Evolutionary conservation across 2,888 invertebrate genomes (phyloP).

Genomic region (Drosophila demipolita): DNA sequence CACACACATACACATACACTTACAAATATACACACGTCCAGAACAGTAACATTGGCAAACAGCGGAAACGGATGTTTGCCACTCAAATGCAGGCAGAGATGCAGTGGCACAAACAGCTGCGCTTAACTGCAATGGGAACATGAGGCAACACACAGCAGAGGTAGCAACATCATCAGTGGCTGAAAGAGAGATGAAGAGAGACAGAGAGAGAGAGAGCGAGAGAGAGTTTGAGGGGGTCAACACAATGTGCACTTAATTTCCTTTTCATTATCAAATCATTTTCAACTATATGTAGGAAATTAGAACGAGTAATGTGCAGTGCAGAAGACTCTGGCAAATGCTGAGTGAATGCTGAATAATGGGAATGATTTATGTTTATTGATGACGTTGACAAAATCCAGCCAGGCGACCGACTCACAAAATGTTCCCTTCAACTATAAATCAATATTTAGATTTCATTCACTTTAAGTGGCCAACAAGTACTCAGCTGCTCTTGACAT

Average conservation of each 20-base stretch:
- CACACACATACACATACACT: conserved; percentile 16
- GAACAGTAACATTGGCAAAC: conserved; percentile 49
- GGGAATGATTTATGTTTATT: conserved; percentile 64
- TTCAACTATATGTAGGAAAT: conserved; percentile 62
- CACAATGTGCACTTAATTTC: conserved; percentile 63
- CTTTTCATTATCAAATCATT: conserved; percentile 73
- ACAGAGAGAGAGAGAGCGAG: not conserved
- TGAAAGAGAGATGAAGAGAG: not conserved
- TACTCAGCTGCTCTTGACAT: conserved; percentile 39
- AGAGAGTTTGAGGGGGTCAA: not conserved
- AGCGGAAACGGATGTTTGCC: conserved; percentile 70
- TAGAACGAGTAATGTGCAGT: conserved; percentile 52
- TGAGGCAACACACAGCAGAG: not conserved
- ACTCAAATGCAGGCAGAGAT: conserved; percentile 67
- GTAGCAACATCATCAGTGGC: not conserved
- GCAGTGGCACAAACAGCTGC: conserved; percentile 49
- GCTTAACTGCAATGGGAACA: conserved; percentile 8
- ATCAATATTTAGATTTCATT: conserved; percentile 50
- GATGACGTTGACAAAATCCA: conserved; percentile 62
- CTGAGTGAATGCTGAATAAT: conserved; percentile 10
- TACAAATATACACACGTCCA: conserved; percentile 19
- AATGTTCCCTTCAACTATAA: conserved; percentile 31
- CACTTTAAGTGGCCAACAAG: conserved; percentile 14
- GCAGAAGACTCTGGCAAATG: conserved; percentile 10
- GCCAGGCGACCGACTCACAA: conserved; percentile 1